These are phyloP conservation scores for Thecocarcelia acutangulata DNA, from an alignment of 2,888 invertebrate species.

Conservation along the genomic window DNA sequence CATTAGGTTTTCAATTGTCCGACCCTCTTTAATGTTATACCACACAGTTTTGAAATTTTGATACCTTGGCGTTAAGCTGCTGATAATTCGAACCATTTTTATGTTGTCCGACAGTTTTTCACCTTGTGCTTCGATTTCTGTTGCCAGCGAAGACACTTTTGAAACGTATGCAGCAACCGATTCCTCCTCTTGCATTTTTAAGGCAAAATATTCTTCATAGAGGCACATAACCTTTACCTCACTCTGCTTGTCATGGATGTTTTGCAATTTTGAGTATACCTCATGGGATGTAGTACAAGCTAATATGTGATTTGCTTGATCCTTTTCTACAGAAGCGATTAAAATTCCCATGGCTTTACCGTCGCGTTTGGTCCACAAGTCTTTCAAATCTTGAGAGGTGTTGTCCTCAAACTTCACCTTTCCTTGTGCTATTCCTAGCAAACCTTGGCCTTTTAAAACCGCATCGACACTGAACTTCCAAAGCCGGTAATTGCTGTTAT, in stretches of 20 bases:
- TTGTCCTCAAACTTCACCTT: slow-evolving; percentile 22
- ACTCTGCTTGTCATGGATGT: slow-evolving; percentile 43
- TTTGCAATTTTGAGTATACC: slow-evolving; percentile 24
- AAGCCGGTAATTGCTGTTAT: no score
- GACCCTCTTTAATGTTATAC: no score
- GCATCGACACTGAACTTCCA: slow-evolving; percentile 52
- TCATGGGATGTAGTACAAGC: slow-evolving; percentile 28
- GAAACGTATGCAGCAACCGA: slow-evolving; percentile 5
- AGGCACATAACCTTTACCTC: slow-evolving; percentile 55
- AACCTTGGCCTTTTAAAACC: slow-evolving; percentile 52
- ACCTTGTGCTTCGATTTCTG: slow-evolving; percentile 67
- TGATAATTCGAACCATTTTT: no score
- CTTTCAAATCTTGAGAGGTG: slow-evolving; percentile 46
- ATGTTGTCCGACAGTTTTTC: no score
- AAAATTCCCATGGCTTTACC: slow-evolving; percentile 43
- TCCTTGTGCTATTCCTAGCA: slow-evolving; percentile 34
- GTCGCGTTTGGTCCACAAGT: slow-evolving; percentile 44
- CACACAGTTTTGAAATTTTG: no score
- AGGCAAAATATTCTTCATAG: slow-evolving; percentile 63
- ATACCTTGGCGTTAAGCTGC: no score
- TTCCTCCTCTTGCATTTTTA: slow-evolving; percentile 59
- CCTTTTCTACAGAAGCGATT: slow-evolving; percentile 46
- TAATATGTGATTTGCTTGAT: slow-evolving; percentile 43
- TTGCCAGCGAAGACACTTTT: slow-evolving; percentile 45
- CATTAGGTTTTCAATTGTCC: slow-evolving; percentile 64